Evolutionary conservation across 2,888 invertebrate species (phyloP), one percentile per base, ranked within the genome.

Genomic region (Apamea anceps): DNA sequence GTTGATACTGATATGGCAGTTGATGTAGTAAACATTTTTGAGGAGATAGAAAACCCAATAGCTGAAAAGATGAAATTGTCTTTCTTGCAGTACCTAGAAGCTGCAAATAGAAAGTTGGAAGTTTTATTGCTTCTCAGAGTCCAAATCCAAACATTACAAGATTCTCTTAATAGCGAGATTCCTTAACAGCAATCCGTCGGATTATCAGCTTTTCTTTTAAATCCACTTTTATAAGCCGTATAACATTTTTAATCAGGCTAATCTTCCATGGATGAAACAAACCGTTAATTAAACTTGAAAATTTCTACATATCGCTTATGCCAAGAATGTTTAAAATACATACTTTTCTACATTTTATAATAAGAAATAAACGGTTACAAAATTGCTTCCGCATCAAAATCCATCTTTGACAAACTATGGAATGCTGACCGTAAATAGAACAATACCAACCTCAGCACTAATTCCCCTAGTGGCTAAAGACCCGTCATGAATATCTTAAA

Each of bases 181-280:
- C 15, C 66, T 37, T 60, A 54, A 70, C 48, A 67, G 51, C 66
- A 70, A 75, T 79, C 65, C 48, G 51, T 75, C 70, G 68, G 87
- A 79, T 85, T 85, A 87, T 68, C 76, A 76, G 68, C n/a, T 75
- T 82, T 79, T 80, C 72, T 82, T 80, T 71, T 54, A 63, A 80
- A 87, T 79, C 79, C 78, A 75, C 65, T 42, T 77, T 67, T 66
- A 80, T 67, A 60, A 73, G 62, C 65, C 57, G 68, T 51, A 77
- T 74, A 75, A 65, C 42, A 66, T 45, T 57, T 79, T 75, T 73
- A 84, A 84, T 78, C 73, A 73, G 67, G 82, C 66, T 84, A 79
- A 88, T 88, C 79, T 80, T 72, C 63, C 72, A 81, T 51, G 62
- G 62, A 72, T 75, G 67, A 77, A 75, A 80, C 8, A 73, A 66